Evolutionary conservation across 1,140 invertebrate genomes (phyloP), one percentile per base, ranked within the genome.

Genomic region (Hycleus phaleratus): DNA sequence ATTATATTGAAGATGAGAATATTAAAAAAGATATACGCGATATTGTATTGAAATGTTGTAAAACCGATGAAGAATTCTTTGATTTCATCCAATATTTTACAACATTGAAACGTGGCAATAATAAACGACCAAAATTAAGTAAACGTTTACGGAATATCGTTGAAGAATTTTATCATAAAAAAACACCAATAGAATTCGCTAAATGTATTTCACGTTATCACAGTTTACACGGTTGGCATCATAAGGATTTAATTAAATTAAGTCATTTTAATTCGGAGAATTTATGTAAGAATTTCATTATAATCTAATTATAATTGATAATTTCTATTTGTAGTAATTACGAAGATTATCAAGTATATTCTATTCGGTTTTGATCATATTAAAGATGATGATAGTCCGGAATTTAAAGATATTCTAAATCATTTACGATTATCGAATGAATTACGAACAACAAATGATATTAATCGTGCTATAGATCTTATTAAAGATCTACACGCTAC

Each of bases 201-300:
- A 73, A 78, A 60, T 77, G 77, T 51, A 74, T 84, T 32, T 82
- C 79, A 2, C 78, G 77, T 66, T 80, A 75, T 46, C 78, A 75
- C 54, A 74, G 79, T 11, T 75, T 79, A 60, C 77, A 83, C 60
- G 78, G 78, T 1, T 87, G 83, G 82, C 78, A 78, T 2, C 85
- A 87, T 67, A 81, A 80, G 59, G 85, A 87, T 69, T 71, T 86
- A n/a, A 71, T 87, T 2, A 82, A 83, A 64, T 71, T 87, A 4
- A 71, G 77, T 11, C 85, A 87, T 73, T 67, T 75, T 2, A 77
- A 78, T 66, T 39, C 65, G 45, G 68, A 69, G 46, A 69, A 73
- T 59, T 63, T 71, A 67, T 71, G 79, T 81, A 72, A 65, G 61
- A 68, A 51, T 51, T 32, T 7, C 32, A 0, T 32, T 32, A 2